phyloP scores from a whole-genome alignment of 2,797 vertebrate genomes.

The Esox masquinongy region DNA sequence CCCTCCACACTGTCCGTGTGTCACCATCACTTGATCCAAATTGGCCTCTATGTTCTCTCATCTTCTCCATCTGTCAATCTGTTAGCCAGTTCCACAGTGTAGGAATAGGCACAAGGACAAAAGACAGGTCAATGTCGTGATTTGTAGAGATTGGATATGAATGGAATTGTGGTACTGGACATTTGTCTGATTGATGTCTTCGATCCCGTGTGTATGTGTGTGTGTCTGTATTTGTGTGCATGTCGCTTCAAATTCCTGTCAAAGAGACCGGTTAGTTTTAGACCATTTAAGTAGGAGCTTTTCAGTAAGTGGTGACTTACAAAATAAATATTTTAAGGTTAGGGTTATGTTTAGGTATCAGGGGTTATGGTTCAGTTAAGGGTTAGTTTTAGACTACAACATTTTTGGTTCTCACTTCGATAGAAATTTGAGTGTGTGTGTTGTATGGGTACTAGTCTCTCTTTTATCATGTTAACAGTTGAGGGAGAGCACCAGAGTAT shows the following conservation, averaged over 20 bases:
- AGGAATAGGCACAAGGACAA: too few relatives aligned
- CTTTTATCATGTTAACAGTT: conserved; percentile 40
- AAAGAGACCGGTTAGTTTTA: too few relatives aligned
- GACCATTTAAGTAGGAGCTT: too few relatives aligned
- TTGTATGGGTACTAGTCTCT: conserved; percentile 18
- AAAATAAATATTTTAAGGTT: too few relatives aligned
- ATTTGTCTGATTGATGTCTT: not conserved
- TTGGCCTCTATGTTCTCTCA: not conserved
- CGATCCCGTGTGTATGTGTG: conserved; percentile 1
- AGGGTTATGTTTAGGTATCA: too few relatives aligned
- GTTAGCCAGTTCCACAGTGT: not conserved
- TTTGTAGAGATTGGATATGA: not conserved
- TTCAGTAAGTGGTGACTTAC: too few relatives aligned
- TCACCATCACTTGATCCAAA: not conserved
- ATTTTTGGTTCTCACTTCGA: too few relatives aligned
- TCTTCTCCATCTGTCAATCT: not conserved
- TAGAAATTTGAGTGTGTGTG: conserved; percentile 22
- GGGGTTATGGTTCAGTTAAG: too few relatives aligned
- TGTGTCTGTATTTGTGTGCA: conserved; percentile 9
- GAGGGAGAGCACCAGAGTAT: conserved; percentile 46
- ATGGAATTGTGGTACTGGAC: not conserved
- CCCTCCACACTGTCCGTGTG: not conserved
- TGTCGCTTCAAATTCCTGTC: too few relatives aligned
- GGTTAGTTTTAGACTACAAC: too few relatives aligned
- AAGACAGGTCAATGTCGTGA: not conserved